Percentiles rank a stretch among this genome's conserved stretches.
Conservation (phyloP, 2,888 invertebrate species). For the Zaprionus obscuricornis region DNA sequence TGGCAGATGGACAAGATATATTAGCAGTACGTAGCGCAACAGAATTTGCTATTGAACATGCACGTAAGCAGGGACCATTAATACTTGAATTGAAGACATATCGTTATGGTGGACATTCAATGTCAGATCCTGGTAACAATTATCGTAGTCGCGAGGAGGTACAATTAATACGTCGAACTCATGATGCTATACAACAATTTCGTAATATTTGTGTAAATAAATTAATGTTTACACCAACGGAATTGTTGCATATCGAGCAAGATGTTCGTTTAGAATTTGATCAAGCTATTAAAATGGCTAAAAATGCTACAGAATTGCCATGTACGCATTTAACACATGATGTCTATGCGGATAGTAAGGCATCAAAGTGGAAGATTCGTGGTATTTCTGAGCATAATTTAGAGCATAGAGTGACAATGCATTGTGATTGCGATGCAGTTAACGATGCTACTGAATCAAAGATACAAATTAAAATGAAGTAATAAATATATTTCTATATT, state of each 20-base stretch:
- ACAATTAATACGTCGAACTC: constrained; percentile 95
- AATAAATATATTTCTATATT: too few relatives aligned
- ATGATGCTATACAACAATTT: constrained; percentile 97
- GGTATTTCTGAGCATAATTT: constrained; percentile 80
- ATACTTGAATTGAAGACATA: constrained; percentile 97
- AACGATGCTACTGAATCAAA: too few relatives aligned
- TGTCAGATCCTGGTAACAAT: constrained; percentile 99
- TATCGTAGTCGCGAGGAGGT: constrained; percentile 97
- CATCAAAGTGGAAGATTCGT: constrained; percentile 86
- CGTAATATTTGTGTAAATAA: constrained; percentile 92
- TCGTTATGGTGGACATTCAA: constrained; percentile 98
- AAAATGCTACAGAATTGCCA: constrained; percentile 89
- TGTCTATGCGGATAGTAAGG: constrained; percentile 86
- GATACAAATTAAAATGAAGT: too few relatives aligned
- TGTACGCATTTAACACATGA: constrained; percentile 90
- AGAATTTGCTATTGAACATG: constrained; percentile 91
- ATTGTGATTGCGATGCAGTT: too few relatives aligned
- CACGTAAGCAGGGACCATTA: constrained; percentile 95
- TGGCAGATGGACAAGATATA: constrained; percentile 99
- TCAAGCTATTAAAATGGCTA: constrained; percentile 89
- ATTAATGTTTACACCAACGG: constrained; percentile 90
- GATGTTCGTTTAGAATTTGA: constrained; percentile 90
- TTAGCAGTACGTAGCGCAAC: constrained; percentile 94
- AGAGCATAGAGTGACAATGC: constrained; percentile 10
- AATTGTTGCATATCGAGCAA: constrained; percentile 95